Conservation (phyloP, 2,888 invertebrate genomes). For the Netelia inedita region DNA sequence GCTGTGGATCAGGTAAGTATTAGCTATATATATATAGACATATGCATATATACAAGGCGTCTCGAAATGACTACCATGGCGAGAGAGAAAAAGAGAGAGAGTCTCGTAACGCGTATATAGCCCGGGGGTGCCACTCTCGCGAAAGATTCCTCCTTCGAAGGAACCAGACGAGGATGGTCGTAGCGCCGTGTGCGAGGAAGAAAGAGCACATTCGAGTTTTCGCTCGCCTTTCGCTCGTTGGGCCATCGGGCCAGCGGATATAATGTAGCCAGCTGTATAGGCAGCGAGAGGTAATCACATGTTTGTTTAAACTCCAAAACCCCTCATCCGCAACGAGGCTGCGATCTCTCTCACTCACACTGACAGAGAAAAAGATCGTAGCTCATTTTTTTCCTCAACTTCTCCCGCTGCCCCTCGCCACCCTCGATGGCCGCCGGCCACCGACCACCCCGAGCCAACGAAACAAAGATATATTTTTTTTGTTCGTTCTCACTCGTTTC, state of each 20-base stretch:
- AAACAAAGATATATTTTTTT: constrained; percentile 80
- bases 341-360: constrained; percentile 52
- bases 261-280: constrained; percentile 84
- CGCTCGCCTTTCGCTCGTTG: constrained; percentile 25
- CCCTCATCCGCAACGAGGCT: constrained; percentile 82
- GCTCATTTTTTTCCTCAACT: constrained; percentile 30
- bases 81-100: background rate
- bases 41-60: constrained; percentile 1
- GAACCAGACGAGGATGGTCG: constrained; percentile 41
- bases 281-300: constrained; percentile 84
- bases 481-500: constrained; percentile 40
- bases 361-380: background rate
- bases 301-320: constrained; percentile 85
- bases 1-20: constrained; percentile 37
- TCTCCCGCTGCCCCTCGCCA: constrained; percentile 71
- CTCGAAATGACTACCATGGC: constrained; percentile 31
- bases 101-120: constrained; percentile 38
- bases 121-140: constrained; percentile 2
- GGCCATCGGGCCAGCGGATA: constrained; percentile 75
- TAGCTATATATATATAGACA: constrained; percentile 1
- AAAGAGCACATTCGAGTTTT: constrained; percentile 29
- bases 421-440: constrained; percentile 77
- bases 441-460: constrained; percentile 81
- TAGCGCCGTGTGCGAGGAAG: background rate
- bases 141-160: constrained; percentile 20